Evolutionary conservation across 2,113 vertebrate species (phyloP).

Genomic region (Gobius niger): DNA sequence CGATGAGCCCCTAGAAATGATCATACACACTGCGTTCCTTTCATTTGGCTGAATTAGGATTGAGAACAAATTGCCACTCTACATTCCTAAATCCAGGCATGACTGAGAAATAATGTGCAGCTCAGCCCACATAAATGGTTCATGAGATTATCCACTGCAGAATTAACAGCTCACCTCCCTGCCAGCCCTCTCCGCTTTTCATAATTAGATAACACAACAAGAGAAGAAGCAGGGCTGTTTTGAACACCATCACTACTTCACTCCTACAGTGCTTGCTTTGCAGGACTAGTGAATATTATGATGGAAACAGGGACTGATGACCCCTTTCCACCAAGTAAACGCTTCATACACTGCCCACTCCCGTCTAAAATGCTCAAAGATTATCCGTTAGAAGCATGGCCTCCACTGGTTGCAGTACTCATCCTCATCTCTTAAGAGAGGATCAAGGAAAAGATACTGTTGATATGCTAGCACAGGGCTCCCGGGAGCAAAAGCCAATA

Average conservation of each 20-base stretch:
- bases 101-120: conserved; percentile 63
- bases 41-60: conserved; percentile 56
- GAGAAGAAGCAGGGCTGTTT: neutral
- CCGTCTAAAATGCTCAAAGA: conserved; percentile 37
- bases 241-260: conserved; percentile 8
- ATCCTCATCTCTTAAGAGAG: conserved; percentile 55
- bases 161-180: conserved; percentile 41
- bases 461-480: conserved; percentile 31
- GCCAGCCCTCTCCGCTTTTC: conserved; percentile 21
- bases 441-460: conserved; percentile 56
- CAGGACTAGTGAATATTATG: conserved; percentile 1
- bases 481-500: conserved; percentile 30
- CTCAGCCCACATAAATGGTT: conserved; percentile 58
- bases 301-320: neutral
- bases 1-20: conserved; percentile 17
- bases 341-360: conserved; percentile 6
- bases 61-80: conserved; percentile 65
- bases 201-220: conserved; percentile 19
- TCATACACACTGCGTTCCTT: conserved; percentile 54
- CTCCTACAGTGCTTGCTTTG: neutral
- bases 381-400: conserved; percentile 52
- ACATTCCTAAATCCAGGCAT: conserved; percentile 58
- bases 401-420: conserved; percentile 53
- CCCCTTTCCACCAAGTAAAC: conserved; percentile 5
- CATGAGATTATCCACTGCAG: conserved; percentile 52